Evolutionary conservation across 2,113 vertebrate species (phyloP).

Genomic region (Pelecanus crispus): DNA sequence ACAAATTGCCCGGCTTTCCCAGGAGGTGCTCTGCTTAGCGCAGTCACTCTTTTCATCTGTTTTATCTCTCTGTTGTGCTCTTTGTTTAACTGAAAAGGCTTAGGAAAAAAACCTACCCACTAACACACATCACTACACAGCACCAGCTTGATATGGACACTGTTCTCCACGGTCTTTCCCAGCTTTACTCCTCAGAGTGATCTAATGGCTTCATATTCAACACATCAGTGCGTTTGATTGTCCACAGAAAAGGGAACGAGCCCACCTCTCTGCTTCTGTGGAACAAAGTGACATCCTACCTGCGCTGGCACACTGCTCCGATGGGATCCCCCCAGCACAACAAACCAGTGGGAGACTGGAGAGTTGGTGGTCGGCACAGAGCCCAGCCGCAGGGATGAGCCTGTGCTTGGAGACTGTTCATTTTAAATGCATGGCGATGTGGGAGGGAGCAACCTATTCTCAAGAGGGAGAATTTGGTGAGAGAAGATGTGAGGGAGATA

Average conservation of each 20-base stretch:
- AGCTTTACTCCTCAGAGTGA: not conserved
- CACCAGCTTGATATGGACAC: not conserved
- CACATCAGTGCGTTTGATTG: not conserved
- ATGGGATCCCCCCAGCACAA: not conserved
- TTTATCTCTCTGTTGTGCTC: not conserved
- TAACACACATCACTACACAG: not conserved
- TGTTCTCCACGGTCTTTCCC: not conserved
- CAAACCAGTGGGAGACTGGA: not conserved
- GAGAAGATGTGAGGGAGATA: not conserved
- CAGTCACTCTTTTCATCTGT: not conserved
- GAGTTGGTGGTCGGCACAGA: rapidly evolving
- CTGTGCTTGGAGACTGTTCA: not conserved
- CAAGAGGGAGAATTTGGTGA: not conserved
- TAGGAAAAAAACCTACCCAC: not conserved
- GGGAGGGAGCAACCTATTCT: not conserved
- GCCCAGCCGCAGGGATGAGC: not conserved
- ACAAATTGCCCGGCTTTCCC: not conserved
- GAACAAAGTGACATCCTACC: not conserved
- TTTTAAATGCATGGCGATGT: rapidly evolving
- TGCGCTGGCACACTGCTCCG: rapidly evolving
- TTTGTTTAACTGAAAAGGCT: not conserved
- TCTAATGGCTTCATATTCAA: not conserved
- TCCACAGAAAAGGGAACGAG: not conserved
- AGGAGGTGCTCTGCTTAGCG: not conserved
- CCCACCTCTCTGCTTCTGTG: not conserved